Evolutionary conservation across 64 coral and sea anemone genomes (phyloP).

Genomic region (Dendrophyllia cribrosa): DNA sequence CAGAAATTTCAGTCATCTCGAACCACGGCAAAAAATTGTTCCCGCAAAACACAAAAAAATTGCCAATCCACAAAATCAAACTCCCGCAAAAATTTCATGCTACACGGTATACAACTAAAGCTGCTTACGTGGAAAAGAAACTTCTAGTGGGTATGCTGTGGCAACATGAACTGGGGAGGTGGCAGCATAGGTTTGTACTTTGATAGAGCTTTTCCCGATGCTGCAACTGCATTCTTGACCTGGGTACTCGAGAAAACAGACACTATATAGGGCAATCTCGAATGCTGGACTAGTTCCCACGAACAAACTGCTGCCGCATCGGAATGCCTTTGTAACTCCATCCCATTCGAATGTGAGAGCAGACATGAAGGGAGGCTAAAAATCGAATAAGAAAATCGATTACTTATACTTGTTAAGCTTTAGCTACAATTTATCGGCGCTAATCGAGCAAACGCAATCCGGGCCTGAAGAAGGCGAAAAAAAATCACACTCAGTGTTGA

Average conservation of each 20-base stretch:
- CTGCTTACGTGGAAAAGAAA: not conserved
- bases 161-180: not conserved
- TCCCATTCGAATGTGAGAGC: not conserved
- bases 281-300: slow-evolving; percentile 13
- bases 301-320: not conserved
- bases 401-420: too few relatives aligned
- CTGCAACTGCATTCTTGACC: not conserved
- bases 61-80: too few relatives aligned
- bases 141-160: not conserved
- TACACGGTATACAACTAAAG: not conserved
- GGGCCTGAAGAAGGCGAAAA: too few relatives aligned
- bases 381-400: too few relatives aligned
- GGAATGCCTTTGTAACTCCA: not conserved
- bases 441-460: too few relatives aligned
- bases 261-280: not conserved
- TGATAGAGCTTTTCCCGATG: not conserved
- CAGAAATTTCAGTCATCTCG: too few relatives aligned
- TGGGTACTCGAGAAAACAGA: not conserved
- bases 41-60: too few relatives aligned
- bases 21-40: too few relatives aligned
- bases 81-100: too few relatives aligned
- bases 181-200: not conserved
- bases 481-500: too few relatives aligned
- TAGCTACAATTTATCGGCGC: too few relatives aligned
- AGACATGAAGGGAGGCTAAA: not conserved